Conservation (phyloP, 1,140 invertebrate genomes). For the Apis dorsata region DNA sequence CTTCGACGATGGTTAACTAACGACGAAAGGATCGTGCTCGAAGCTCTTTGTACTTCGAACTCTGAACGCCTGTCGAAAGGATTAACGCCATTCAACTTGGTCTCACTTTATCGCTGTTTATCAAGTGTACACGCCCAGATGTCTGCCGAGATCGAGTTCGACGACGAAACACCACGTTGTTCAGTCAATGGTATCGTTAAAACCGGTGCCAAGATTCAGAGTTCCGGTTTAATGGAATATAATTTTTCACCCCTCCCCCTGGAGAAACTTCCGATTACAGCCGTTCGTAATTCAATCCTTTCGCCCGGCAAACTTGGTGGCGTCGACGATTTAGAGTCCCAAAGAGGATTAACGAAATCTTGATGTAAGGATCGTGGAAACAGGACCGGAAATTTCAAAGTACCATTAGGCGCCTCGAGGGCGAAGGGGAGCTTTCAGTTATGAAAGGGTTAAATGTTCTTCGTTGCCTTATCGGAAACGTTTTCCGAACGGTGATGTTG, state of each 20-base stretch:
- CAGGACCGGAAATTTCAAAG: not conserved
- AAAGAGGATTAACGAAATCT: conserved; percentile 14
- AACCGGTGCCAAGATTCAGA: not conserved
- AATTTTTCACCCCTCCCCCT: not conserved
- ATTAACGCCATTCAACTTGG: not conserved
- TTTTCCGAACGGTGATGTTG: too few species aligned
- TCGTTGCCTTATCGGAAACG: not conserved
- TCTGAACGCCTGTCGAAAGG: not conserved
- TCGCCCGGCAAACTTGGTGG: not conserved
- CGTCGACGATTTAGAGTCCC: not conserved
- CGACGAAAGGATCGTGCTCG: not conserved
- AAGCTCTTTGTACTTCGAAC: too few species aligned
- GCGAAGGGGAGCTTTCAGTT: not conserved
- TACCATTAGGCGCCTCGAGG: too few species aligned
- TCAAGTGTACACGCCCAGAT: not conserved
- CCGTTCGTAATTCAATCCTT: conserved; percentile 5
- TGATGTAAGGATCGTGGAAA: not conserved
- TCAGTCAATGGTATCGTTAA: conserved; percentile 6
- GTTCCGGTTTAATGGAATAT: conserved; percentile 6
- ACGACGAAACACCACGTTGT: conserved; percentile 8
- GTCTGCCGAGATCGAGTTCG: not conserved
- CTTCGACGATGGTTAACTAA: not conserved
- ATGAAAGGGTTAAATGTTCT: not conserved
- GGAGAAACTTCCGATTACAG: not conserved
- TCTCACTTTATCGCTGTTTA: not conserved